Evolutionary conservation across 2,113 vertebrate species (phyloP).

Genomic region (Steatornis caripensis): DNA sequence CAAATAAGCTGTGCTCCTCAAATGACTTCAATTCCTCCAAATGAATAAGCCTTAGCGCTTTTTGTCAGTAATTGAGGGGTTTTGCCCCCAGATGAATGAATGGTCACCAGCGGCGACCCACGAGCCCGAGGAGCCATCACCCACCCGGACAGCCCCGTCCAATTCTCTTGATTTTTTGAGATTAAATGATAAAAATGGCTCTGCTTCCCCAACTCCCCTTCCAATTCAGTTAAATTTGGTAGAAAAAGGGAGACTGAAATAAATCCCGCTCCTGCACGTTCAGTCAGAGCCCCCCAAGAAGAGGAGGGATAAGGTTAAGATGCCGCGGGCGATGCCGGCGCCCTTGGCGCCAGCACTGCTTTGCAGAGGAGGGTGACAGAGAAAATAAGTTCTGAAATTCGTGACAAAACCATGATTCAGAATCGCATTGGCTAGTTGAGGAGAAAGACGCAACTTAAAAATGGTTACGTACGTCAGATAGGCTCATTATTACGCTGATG

Average conservation of each 20-base stretch:
- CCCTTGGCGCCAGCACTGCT: background rate
- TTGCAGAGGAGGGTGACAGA: background rate
- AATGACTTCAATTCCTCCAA: background rate
- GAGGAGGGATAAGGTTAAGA: background rate
- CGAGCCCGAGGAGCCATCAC: background rate
- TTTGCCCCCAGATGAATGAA: background rate
- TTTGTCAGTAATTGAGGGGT: background rate
- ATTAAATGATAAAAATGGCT: too few relatives aligned
- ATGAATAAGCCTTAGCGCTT: background rate
- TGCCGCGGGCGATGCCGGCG: fast-evolving
- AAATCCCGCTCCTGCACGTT: background rate
- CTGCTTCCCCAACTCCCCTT: too few relatives aligned
- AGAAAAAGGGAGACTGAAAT: background rate
- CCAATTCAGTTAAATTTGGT: background rate
- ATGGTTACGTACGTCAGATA: fast-evolving
- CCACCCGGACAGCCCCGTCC: background rate
- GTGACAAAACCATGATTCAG: background rate
- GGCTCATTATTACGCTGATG: too few relatives aligned
- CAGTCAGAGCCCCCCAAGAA: background rate
- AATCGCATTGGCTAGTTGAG: background rate
- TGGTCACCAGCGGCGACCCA: too few relatives aligned
- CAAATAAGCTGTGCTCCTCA: too few relatives aligned
- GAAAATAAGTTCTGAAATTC: background rate
- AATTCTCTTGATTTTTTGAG: background rate
- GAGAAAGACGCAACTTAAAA: background rate